phyloP scores from a whole-genome alignment of 2,888 invertebrate genomes.

The Resseliella maxima region DNA sequence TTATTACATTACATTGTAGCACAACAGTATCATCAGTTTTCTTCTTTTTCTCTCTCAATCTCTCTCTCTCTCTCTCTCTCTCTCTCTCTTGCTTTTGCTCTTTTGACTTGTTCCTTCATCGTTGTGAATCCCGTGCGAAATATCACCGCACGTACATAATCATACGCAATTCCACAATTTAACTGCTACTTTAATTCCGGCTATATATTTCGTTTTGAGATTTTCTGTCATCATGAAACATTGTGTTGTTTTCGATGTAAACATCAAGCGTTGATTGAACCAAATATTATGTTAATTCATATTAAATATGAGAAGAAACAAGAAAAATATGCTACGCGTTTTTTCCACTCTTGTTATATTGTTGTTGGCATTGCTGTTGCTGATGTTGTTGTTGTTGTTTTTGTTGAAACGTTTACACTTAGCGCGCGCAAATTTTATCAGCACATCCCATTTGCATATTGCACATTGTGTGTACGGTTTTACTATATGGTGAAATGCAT shows the following conservation, averaged over 20 bases:
- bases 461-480: background rate
- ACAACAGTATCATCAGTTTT: background rate
- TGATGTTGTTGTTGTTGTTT: background rate
- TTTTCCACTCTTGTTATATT: no score
- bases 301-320: conserved; percentile 39
- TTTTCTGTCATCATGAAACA: background rate
- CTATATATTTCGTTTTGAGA: background rate
- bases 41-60: background rate
- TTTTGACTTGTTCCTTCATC: no score
- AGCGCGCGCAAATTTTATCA: background rate
- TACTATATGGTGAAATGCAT: conserved; percentile 28
- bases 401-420: no score
- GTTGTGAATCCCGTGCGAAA: no score
- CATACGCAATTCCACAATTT: no score
- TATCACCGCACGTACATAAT: no score
- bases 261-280: conserved; percentile 46
- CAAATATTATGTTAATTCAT: conserved; percentile 42
- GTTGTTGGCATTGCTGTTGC: background rate
- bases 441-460: conserved; percentile 11
- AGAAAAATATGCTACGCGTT: background rate
- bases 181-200: background rate
- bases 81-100: no score
- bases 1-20: background rate
- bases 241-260: background rate
- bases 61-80: no score